A percentile compares a stretch with the other conserved stretches of the same genome.
Conservation (phyloP, 1,140 invertebrate species). For the Tyrophagus putrescentiae region DNA sequence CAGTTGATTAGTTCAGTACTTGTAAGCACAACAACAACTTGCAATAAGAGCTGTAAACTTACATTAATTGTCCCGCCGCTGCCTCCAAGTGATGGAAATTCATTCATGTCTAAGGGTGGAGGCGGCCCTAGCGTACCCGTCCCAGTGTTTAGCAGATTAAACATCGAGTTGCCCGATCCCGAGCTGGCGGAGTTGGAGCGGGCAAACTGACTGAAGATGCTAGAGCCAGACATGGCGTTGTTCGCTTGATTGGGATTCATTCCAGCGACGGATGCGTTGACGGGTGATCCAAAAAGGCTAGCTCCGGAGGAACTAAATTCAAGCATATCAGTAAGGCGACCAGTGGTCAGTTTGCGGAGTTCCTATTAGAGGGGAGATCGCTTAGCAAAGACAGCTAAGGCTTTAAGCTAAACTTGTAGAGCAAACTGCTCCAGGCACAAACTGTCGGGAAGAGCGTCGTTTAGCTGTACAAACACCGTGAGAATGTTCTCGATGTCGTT, state of each 20-base stretch:
- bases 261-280: background rate
- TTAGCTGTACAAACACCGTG: slow-evolving; percentile 7
- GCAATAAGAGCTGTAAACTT: background rate
- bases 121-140: slow-evolving; percentile 8
- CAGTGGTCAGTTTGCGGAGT: background rate
- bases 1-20: background rate
- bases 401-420: background rate
- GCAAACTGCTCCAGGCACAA: slow-evolving; percentile 17
- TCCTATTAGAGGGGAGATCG: background rate
- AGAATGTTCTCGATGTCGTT: slow-evolving; percentile 11
- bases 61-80: background rate
- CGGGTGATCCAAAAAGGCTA: background rate
- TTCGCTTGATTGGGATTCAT: background rate
- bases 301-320: background rate
- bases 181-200: background rate
- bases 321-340: background rate
- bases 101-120: slow-evolving; percentile 23
- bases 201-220: background rate
- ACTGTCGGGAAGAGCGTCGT: slow-evolving; percentile 12
- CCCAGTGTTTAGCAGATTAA: background rate
- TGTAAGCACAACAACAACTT: background rate
- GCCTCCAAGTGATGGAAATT: slow-evolving; percentile 23
- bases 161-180: background rate
- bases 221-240: slow-evolving; percentile 2
- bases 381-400: background rate